Base-by-base conservation (phyloP, 2,888 invertebrate species). In the Parnassius apollo region DNA sequence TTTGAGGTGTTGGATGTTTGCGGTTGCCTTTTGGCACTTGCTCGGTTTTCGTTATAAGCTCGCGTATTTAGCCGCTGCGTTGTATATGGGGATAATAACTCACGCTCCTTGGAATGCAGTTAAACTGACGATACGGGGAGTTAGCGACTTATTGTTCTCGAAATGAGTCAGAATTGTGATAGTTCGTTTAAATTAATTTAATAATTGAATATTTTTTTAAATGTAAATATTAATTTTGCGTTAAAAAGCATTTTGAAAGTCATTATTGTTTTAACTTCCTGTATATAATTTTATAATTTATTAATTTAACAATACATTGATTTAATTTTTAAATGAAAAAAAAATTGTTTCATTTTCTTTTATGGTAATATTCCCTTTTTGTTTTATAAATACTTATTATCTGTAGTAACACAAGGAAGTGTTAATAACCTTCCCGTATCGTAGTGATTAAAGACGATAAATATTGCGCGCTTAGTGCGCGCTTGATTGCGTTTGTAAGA, bases 61-160 rank as follows among this genome's bases (percentile, higher is more conserved):
- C 59, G 62, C 60, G 64, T 46, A 46, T 66, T 57, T 65, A 64
- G 59, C 65, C 57, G 54, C 55, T 57, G 64, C 64, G 56, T 61
- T 67, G 64, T 64, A 60, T 57, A 22, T 69, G 75, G 75, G 82
- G 76, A 84, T 87, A 91, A 91, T 91, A 88, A 85, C 91, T 91
- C 87, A 78, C 86, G 71, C 83, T 85, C 84, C 78, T 77, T 80
- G 77, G 66, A 68, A 69, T 64, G 66, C 71, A 71, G 75, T 50
- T 54, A 53, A 62, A 62, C 61, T 60, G 61, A 61, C 61, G 55
- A 61, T 69, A 67, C 73, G 83, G 84, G 82, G 86, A 85, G 87
- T 71, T 68, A 64, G 85, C 80, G 89, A 90, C 88, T 89, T 91
- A 91, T 91, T 91, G 80, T 86, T 83, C 85, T 82, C 79, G 67